Base-by-base conservation (phyloP, 2,113 vertebrate species). In the Xiphias gladius region DNA sequence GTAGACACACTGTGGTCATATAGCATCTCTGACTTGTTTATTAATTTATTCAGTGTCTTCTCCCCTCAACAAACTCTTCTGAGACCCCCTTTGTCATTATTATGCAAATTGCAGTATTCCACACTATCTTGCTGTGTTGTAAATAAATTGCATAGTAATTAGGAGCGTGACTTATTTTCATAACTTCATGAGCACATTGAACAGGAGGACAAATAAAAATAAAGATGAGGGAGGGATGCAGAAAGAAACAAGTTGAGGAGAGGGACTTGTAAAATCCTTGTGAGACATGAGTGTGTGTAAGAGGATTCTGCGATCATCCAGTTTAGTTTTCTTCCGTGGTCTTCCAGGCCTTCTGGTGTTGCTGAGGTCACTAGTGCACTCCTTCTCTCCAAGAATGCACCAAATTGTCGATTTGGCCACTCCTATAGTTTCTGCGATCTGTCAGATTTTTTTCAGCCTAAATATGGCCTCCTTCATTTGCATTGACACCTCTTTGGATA, bases 121-220 rank as follows among this genome's bases (percentile, higher is more conserved):
- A 43, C 68, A 68, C 54, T 82, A 73, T 84, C 85, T 86, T 32
- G 37, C 72, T 83, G 24, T 22, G 72, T 75, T 63, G 84, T 89
- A 72, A 90, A 91, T 91, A 89, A 86, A 88, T 79, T 88, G 84
- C 62, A 84, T 48, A 55, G 73, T 89, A 90, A 90, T 91, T 91
- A 83, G 75, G 70, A 77, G 59, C 2, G 1, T 43, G 63, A 30
- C 73, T 80, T 65, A 84, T 88, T 85, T 80, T 85, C 84, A 65
- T 16, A 79, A 67, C 28, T 58, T 16, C 24, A 16, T 8, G 11
- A 39, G 70, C 17, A 22, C 69, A 37, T 16, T 26, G 24, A 78
- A 14, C 19, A 17, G 52, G 10, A 59, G 19, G n/a, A 26, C 13
- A 22, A 57, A 16, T 13, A 39, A 39, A 19, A 57, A 12, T 20